Base-by-base conservation (phyloP, 1,140 invertebrate species). In the Papilio machaon region DNA sequence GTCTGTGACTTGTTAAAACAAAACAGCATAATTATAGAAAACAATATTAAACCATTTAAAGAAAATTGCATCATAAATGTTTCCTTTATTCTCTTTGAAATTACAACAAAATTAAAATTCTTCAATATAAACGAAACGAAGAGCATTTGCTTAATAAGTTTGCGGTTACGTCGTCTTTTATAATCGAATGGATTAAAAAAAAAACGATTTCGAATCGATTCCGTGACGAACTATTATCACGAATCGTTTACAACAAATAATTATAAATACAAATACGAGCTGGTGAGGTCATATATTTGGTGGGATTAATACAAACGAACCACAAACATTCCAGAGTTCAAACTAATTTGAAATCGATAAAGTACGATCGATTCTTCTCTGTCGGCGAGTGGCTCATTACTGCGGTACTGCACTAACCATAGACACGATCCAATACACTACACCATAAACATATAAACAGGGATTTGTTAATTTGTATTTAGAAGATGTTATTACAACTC, bases 391-490 rank as follows among this genome's bases (percentile, higher is more conserved):
- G 46, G n/a, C 74, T 76, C 74, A 76, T 76, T 76, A 76, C 74
- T 19, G 11, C 10, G 10, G 23, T 23, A 47, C 74, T 15, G 74
- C 23, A 47, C 43, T 19, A 35, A 10, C 6, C 19, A 23, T 47
- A 76, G 46, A 76, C 47, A 54, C 47, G n/a, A 30, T 49, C 38
- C 73, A 5, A 46, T 2, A 49, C 38, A 4, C 38, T 19, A 47
- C 73, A 2, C 38, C 23, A 76, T 76, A 76, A 75, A 64, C 60
- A 64, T 30, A 64, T 64, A 64, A 70, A 76, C 74, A 76, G 43
- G 43, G 47, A 76, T 76, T 76, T 76, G 74, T 76, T 76, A 76
- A 76, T 76, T 52, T 76, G 47, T 76, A 76, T 76, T 76, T 76
- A 11, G 74, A 74, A 9, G 73, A 54, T 7, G 47, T 75, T 75